Evolutionary conservation across 2,797 vertebrate genomes (phyloP), one percentile per base, ranked within the genome.

Genomic region (Notamacropus eugenii): DNA sequence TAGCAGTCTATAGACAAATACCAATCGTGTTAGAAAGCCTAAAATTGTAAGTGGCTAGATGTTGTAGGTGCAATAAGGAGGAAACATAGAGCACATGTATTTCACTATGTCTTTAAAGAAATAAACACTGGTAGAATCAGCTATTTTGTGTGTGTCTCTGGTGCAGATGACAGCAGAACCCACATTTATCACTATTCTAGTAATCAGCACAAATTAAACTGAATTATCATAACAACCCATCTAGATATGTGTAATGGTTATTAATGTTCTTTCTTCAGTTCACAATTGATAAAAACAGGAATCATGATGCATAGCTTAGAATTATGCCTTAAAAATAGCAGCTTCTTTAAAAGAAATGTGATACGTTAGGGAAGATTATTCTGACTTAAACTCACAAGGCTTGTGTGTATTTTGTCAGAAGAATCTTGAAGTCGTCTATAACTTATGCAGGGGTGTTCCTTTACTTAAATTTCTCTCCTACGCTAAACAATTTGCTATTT

Each of bases 341-440:
- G 96, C 97, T 97, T 98, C 98, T 98, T 97, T 74, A 40, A 40
- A 74, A 74, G n/a, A 74, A 74, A 9, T 31, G 10, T 74, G 67
- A 40, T 40, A 40, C 13, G 6, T 34, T 67, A 67, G 14, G 59
- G 59, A 67, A 67, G 31, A 98, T 98, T 98, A 96, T 97, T 34
- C 98, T 98, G 98, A 98, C 98, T 98, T 99, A 99, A 99, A 98
- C 95, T 91, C 96, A 97, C 97, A 95, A 93, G 97, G 96, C 94
- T 95, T 62, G 97, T 95, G 55, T 96, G 95, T 93, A 97, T 97
- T 98, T 96, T 95, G 97, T 91, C 93, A 54, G 96, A 95, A 91
- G 96, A 95, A 52, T 74, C 94, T 96, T 87, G 91, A 97, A 54
- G 55, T 90, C 2, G 52, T 95, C 95, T 92, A 97, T 93, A 95